Evolutionary conservation across 2,113 vertebrate genomes (phyloP), one percentile per base, ranked within the genome.

Genomic region (Nothocercus julius): DNA sequence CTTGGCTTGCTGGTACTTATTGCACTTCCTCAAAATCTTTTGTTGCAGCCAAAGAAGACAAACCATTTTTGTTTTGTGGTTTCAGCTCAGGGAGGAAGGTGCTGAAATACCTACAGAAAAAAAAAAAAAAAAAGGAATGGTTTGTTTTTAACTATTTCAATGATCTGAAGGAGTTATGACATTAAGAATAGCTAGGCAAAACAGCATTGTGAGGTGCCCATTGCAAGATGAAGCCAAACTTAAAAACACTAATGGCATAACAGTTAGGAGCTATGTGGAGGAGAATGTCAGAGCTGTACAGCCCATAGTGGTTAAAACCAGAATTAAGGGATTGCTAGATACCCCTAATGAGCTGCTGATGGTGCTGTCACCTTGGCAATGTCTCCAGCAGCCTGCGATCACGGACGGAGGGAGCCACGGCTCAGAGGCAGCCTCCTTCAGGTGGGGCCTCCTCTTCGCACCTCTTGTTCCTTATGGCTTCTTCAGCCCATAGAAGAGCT

Each of bases 71-170:
- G 16, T 76, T 70, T 82, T 83, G 45, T 76, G 67, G 59, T 69
- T 93, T 92, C 62, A 24, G 61, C 62, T 67, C 34, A 51, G 75
- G 72, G 64, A 91, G n/a, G 42, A 79, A 82, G 42, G 38, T 8
- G 25, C 25, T 40, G 51, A 82, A 91, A 69, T 17, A 12, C 18
- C 44, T 81, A 51, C n/a, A 59, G 62, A 91, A 81, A 8, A 22
- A 49, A 49, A 47, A 47, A 47, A 49, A 49, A 49, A 24, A 49
- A 20, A 28, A 5, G 32, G 64, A 80, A 56, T 78, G 1, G 1
- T 53, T 93, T 91, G 25, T 0, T 82, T 92, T 92, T 49, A 19
- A 69, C 38, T 7, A 21, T 82, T 70, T 67, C 28, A 7, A 87
- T n/a, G 7, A 44, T 56, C 64, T 94, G 24, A 64, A 53, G 75